Evolutionary conservation across 2,888 invertebrate genomes (phyloP).

Genomic region (Rhagonycha fulva): DNA sequence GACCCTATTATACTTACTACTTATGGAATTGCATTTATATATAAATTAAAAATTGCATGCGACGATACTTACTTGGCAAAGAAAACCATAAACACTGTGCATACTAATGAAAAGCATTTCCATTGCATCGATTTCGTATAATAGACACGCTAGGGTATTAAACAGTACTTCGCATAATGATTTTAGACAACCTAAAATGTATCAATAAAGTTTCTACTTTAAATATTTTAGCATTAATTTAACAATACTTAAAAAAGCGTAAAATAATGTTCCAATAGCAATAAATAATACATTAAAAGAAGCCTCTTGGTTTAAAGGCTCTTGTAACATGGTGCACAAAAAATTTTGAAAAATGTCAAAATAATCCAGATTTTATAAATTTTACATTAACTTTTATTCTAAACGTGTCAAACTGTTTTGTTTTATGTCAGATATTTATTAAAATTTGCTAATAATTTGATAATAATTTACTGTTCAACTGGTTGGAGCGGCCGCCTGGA

Average conservation of each 20-base stretch:
- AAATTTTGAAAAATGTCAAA: conserved; percentile 4
- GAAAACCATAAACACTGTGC: conserved; percentile 47
- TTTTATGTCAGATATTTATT: not conserved
- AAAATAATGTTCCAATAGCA: not conserved
- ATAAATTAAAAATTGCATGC: not conserved
- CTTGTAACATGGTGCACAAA: not conserved
- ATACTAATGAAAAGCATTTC: conserved; percentile 50
- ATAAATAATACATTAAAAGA: not conserved
- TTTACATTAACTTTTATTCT: not conserved
- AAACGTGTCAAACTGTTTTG: not conserved
- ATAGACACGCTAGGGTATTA: conserved; percentile 25
- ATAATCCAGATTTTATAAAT: not conserved
- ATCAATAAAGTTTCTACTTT: not conserved
- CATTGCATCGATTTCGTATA: conserved; percentile 46
- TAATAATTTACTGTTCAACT: too few species aligned
- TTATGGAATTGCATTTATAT: not conserved
- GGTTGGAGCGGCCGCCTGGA: too few species aligned
- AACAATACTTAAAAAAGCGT: not conserved
- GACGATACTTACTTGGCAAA: conserved; percentile 46
- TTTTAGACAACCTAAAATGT: not conserved
- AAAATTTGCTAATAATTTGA: too few species aligned
- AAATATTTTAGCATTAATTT: not conserved
- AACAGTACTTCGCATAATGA: not conserved
- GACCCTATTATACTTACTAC: not conserved
- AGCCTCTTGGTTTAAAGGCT: not conserved